Evolutionary conservation across 2,113 vertebrate genomes (phyloP), one percentile per base, ranked within the genome.

Genomic region (Emberiza fucata): DNA sequence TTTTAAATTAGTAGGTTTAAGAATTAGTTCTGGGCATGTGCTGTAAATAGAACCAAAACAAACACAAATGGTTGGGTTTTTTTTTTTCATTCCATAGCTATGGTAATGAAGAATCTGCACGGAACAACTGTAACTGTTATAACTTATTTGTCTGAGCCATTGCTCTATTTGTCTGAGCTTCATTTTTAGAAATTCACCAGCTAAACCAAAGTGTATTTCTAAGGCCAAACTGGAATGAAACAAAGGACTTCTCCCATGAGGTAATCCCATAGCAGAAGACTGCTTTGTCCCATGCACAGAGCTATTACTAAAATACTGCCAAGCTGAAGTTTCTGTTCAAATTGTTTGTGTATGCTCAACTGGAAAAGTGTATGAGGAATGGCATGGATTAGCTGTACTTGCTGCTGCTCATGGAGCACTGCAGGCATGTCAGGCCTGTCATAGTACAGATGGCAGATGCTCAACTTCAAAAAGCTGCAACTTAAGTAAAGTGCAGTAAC

Each of bases 301-400:
- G 44, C 56, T 76, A 40, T 92, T 92, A 95, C 65, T 75, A 81
- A 83, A 92, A 86, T 65, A 86, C 48, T 72, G 57, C 87, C 87
- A 94, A 88, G 81, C 64, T 90, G 90, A 94, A 90, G 57, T 92
- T 96, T 90, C 86, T 81, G 60, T n/a, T 92, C 65, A 75, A 90
- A 96, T 93, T 92, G 25, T 84, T 96, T 92, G 73, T 14, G 31
- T 71, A 86, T 92, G 92, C 94, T 93, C 56, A 68, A 78, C 29
- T 92, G 85, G 79, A 93, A 93, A 93, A 82, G 50, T 1, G 0
- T 29, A 48, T 12, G 44, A 86, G 44, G 54, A 93, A 91, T 14
- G 4, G 68, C 42, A 35, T 0, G 21, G 72, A 88, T 94, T 94
- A 86, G 31, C 76, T 83, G 93, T 93, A 56, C 93, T 92, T 81